Base-by-base conservation (phyloP, 1,140 invertebrate species). In the Danaus plexippus region DNA sequence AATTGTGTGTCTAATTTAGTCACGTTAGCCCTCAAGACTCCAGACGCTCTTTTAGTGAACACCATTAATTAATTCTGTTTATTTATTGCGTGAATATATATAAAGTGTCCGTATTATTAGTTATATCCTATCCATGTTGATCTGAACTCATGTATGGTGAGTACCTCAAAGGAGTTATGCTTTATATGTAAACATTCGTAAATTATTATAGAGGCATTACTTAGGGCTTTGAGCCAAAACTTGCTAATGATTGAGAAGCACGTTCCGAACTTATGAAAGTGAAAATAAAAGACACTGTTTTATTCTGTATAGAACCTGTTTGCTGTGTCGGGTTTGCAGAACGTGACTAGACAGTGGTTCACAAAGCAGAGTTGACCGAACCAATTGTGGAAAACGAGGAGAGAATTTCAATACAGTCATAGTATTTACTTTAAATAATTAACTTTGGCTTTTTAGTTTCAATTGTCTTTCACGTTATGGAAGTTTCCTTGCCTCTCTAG, bases 331-430 rank as follows among this genome's bases (percentile, higher is more conserved):
- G 77, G 80, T 84, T 83, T 81, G 73, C 70, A 50, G 80, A 84
- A 84, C 83, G 83, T 86, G 83, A 86, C 78, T 77, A 84, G 80
- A 86, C 80, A 66, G 71, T 49, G 61, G 69, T 73, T 71, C 67
- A 59, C 64, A 59, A 64, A 59, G 60, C 63, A 66, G 63, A 67
- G 66, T 65, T 73, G 75, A 71, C 77, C 71, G 68, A 56, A 63
- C 61, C 70, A 69, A 73, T 77, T 70, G 70, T 67, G 47, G 58
- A 57, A 53, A 51, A 57, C 40, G 40, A 61, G 22, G 22, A 32
- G 22, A 32, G 22, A 32, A 32, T 32, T 32, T 32, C 22, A 32
- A 32, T 32, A 32, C 22, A 4, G 22, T 6, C 22, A 32, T 32
- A 32, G 22, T 32, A 32, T 32, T 32, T 32, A 32, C 22, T 32